Percentiles rank a stretch among this genome's conserved stretches.
Conservation (phyloP, 2,113 vertebrate species). For the Marcusenius ussheri region DNA sequence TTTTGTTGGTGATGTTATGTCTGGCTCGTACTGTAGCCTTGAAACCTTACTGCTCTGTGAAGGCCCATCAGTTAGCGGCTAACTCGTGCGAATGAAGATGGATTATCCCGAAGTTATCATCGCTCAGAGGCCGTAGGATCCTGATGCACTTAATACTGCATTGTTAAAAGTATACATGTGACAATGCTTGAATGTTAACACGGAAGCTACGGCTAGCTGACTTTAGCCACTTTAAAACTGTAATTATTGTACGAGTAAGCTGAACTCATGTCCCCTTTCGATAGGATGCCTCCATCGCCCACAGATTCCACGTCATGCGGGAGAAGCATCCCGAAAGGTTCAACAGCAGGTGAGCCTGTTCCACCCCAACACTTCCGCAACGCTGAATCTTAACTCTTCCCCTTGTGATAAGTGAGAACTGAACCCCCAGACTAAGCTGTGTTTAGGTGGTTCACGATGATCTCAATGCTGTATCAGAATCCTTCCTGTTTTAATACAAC, state of each 20-base stretch:
- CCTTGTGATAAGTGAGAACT: constrained; percentile 25
- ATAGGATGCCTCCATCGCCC: constrained; percentile 88
- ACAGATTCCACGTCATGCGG: constrained; percentile 92
- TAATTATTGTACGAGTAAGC: neutral
- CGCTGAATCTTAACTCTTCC: constrained; percentile 30
- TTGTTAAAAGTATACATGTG: neutral
- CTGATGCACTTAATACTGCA: neutral
- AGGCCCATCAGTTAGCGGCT: neutral
- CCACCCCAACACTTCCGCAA: constrained; percentile 27
- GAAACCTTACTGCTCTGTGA: neutral
- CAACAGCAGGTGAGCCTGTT: constrained; percentile 75
- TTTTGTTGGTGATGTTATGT: constrained; percentile 48
- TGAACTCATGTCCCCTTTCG: constrained; percentile 22
- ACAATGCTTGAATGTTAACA: neutral
- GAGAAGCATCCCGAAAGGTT: constrained; percentile 95
- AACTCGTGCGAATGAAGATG: neutral
- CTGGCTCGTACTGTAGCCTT: constrained; percentile 27
- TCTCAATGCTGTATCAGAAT: neutral
- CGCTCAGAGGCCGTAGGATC: neutral
- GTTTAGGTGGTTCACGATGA: neutral
- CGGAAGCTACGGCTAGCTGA: neutral
- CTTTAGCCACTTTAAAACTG: neutral
- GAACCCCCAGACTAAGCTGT: constrained; percentile 22
- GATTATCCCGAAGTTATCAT: neutral
- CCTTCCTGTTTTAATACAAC: neutral